phyloP scores from a whole-genome alignment of 2,888 invertebrate genomes.

The Epirrhoe tristata region DNA sequence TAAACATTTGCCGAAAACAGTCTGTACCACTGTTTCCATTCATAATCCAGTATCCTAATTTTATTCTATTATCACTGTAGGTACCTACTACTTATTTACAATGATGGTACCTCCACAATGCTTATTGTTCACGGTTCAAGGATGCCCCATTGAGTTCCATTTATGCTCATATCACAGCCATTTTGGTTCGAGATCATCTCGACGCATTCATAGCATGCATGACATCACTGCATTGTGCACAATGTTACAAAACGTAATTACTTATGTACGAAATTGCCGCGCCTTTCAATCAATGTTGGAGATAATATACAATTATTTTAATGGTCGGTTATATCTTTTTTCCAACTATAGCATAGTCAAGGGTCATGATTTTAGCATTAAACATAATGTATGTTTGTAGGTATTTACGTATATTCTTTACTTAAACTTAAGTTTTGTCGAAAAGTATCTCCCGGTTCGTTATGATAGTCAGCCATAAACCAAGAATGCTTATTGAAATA shows the following conservation, averaged over 20 bases:
- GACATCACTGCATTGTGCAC: constrained; percentile 19
- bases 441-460: no score
- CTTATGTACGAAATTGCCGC: constrained; percentile 8
- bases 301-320: no score
- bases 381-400: no score
- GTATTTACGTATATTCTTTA: no score
- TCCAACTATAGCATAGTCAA: no score
- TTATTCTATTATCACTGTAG: constrained; percentile 29
- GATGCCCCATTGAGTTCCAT: constrained; percentile 15
- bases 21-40: constrained; percentile 6
- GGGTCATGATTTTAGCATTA: no score
- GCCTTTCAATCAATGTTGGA: neutral
- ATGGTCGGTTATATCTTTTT: no score
- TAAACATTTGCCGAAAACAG: constrained; percentile 16
- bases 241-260: constrained; percentile 7
- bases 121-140: constrained; percentile 34
- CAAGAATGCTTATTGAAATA: no score
- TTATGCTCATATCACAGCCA: constrained; percentile 6
- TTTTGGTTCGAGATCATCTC: constrained; percentile 18
- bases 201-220: constrained; percentile 14
- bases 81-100: constrained; percentile 12
- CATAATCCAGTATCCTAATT: constrained; percentile 18
- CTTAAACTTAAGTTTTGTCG: no score
- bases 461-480: no score
- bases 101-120: constrained; percentile 29